phyloP scores from a whole-genome alignment of 2,888 invertebrate genomes.

The Luperina nickerlii region DNA sequence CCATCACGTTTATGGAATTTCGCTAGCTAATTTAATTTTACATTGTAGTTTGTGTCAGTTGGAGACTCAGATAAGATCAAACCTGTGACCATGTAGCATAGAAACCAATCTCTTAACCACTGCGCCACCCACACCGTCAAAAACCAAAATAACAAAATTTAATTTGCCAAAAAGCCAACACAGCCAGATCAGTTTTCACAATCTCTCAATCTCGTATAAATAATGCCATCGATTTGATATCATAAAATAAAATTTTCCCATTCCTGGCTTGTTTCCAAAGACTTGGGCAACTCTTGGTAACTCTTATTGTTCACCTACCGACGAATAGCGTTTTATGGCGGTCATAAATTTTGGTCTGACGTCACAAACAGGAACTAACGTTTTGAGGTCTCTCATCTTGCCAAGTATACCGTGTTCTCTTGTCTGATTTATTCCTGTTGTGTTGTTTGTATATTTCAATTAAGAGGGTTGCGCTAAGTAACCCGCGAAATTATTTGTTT shows the following conservation, averaged over 20 bases:
- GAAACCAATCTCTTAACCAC: not conserved
- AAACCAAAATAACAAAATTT: not conserved
- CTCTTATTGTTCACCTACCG: slow-evolving; percentile 25
- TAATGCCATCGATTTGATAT: slow-evolving; percentile 26
- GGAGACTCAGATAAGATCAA: not conserved
- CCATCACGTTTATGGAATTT: too few relatives aligned
- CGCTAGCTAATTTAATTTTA: too few relatives aligned
- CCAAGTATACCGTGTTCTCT: slow-evolving; percentile 10
- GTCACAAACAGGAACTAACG: slow-evolving; percentile 25
- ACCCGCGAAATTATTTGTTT: not conserved
- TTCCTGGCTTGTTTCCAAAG: slow-evolving; percentile 31
- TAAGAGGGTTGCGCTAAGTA: not conserved
- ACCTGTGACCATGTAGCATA: not conserved
- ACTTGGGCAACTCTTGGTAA: slow-evolving; percentile 33
- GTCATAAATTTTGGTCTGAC: slow-evolving; percentile 15
- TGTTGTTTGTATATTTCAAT: not conserved
- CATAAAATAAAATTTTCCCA: slow-evolving; percentile 8
- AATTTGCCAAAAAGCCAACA: not conserved
- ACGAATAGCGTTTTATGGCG: slow-evolving; percentile 31
- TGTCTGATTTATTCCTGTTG: slow-evolving; percentile 2
- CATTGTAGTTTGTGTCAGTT: too few relatives aligned
- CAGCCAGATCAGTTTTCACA: not conserved
- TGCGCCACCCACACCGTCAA: not conserved
- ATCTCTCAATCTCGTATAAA: slow-evolving; percentile 9
- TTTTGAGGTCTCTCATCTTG: slow-evolving; percentile 47